Evolutionary conservation across 1,140 invertebrate genomes (phyloP).

Genomic region (Laodelphax striatellus): DNA sequence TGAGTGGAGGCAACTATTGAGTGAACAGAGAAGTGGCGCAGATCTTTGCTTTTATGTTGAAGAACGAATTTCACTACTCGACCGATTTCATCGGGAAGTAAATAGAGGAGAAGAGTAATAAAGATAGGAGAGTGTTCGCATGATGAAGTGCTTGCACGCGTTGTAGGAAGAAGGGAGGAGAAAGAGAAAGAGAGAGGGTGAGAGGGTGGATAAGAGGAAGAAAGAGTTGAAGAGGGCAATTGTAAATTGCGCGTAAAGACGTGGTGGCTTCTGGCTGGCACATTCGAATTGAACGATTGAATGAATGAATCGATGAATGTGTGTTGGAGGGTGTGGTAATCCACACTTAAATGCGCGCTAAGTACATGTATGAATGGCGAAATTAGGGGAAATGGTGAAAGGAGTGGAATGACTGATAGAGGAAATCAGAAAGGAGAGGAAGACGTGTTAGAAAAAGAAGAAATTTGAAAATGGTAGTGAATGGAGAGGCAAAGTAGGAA

Average conservation of each 20-base stretch:
- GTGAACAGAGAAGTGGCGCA: too few relatives aligned
- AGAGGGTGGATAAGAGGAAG: background rate
- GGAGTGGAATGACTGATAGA: background rate
- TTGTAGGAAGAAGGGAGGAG: background rate
- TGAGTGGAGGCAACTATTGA: too few relatives aligned
- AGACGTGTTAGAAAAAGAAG: too few relatives aligned
- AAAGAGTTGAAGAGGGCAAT: constrained; percentile 4
- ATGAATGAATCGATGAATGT: constrained; percentile 2
- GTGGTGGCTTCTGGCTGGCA: background rate
- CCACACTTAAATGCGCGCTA: constrained; percentile 1
- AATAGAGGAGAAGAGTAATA: background rate
- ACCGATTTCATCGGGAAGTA: too few relatives aligned
- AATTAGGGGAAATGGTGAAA: constrained; percentile 2
- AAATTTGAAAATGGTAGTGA: too few relatives aligned
- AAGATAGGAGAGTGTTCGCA: background rate
- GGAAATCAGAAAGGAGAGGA: too few relatives aligned
- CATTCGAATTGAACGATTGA: constrained; percentile 4
- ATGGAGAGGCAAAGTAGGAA: too few relatives aligned
- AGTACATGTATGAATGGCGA: constrained; percentile 1
- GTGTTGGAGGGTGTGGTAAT: constrained; percentile 5
- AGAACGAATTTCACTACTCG: too few relatives aligned
- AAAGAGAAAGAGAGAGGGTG: background rate
- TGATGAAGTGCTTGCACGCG: background rate
- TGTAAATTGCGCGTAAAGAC: constrained; percentile 1
- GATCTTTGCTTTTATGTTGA: too few relatives aligned